Conservation (phyloP, 2,888 invertebrate genomes). For the Dasysyrphus albostriatus region DNA sequence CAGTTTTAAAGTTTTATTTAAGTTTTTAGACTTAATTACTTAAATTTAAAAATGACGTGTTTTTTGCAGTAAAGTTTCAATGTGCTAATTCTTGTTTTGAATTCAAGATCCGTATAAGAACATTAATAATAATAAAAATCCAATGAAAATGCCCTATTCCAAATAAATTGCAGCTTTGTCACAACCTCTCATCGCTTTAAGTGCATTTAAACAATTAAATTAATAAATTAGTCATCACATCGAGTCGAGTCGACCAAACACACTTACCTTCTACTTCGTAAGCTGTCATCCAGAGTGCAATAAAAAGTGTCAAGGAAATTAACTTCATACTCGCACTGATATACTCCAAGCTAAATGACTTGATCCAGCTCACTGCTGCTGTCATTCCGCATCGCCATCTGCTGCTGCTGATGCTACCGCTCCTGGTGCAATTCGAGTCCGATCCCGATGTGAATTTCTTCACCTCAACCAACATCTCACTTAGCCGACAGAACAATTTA, state of each 20-base stretch:
- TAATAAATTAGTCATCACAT: slow-evolving; percentile 62
- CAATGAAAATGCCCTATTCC: background rate
- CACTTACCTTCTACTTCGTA: slow-evolving; percentile 81
- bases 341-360: slow-evolving; percentile 53
- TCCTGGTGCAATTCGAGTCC: background rate
- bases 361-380: slow-evolving; percentile 39
- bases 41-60: no score
- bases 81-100: background rate
- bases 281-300: slow-evolving; percentile 80
- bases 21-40: no score
- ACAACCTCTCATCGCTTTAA: slow-evolving; percentile 15
- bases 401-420: background rate
- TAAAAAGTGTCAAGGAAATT: slow-evolving; percentile 81
- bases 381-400: slow-evolving; percentile 43
- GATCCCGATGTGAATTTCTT: slow-evolving; percentile 45
- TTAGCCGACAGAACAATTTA: slow-evolving; percentile 53
- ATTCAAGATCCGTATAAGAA: background rate
- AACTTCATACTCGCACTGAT: slow-evolving; percentile 76
- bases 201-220: slow-evolving; percentile 51
- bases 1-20: no score
- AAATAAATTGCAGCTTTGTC: background rate
- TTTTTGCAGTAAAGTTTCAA: no score
- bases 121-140: background rate
- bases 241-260: background rate
- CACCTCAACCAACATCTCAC: slow-evolving; percentile 61